These are phyloP conservation scores for Lepidurus couesii DNA, from an alignment of 1,140 invertebrate genomes.

Conservation along the genomic window DNA sequence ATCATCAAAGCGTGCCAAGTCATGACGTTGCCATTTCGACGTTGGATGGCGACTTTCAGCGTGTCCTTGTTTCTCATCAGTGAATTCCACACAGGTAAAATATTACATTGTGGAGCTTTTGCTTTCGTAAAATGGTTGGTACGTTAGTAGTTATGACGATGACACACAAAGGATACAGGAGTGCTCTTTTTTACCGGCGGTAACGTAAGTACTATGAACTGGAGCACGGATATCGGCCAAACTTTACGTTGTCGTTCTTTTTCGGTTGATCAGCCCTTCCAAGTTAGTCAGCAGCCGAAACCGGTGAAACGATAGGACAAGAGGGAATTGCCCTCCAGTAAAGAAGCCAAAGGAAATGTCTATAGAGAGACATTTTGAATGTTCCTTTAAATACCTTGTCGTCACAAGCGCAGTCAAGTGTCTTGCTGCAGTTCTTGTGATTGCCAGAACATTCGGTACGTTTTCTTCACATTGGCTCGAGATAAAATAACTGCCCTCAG, in stretches of 20 bases:
- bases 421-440: too few relatives aligned
- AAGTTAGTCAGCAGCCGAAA: background rate
- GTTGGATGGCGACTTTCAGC: background rate
- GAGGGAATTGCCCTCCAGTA: background rate
- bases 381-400: background rate
- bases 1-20: background rate
- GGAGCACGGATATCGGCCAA: background rate
- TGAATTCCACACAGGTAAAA: background rate
- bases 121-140: too few relatives aligned
- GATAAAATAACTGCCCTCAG: too few relatives aligned
- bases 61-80: background rate
- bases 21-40: constrained; percentile 9
- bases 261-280: constrained; percentile 8
- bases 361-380: background rate
- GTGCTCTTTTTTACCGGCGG: too few relatives aligned
- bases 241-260: background rate
- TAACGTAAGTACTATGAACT: too few relatives aligned
- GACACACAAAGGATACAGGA: too few relatives aligned
- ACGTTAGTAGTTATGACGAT: too few relatives aligned
- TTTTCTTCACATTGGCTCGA: too few relatives aligned
- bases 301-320: constrained; percentile 3
- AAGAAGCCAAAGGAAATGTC: background rate
- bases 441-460: too few relatives aligned
- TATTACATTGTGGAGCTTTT: too few relatives aligned
- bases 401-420: background rate